phyloP scores from a whole-genome alignment of 1,140 invertebrate genomes.

The Zaprionus inermis region DNA sequence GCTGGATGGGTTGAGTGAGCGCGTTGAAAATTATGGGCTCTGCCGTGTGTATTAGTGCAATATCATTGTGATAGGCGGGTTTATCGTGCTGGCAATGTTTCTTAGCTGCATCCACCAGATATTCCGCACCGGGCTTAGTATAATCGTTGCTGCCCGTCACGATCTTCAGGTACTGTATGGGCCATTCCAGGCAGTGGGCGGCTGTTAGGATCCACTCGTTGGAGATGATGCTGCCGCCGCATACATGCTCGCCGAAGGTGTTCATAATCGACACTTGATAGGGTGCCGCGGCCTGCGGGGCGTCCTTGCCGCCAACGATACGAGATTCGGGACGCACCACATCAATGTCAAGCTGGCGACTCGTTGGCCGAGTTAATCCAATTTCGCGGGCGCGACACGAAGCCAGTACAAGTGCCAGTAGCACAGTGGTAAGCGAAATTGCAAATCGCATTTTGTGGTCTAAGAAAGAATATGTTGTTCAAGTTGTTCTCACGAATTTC shows the following conservation, averaged over 20 bases:
- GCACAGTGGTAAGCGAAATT: conserved; percentile 37
- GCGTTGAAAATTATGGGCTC: conserved; percentile 83
- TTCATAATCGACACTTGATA: conserved; percentile 84
- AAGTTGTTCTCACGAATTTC: conserved; percentile 45
- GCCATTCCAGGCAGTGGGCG: conserved; percentile 84
- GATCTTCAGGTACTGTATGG: conserved; percentile 67
- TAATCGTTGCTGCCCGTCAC: conserved; percentile 71
- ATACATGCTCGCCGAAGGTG: conserved; percentile 77
- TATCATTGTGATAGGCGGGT: conserved; percentile 84
- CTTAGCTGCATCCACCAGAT: conserved; percentile 57
- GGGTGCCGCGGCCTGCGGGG: conserved; percentile 78
- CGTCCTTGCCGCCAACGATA: conserved; percentile 84
- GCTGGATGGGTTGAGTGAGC: conserved; percentile 83
- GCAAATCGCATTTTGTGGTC: conserved; percentile 48
- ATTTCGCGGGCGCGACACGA: conserved; percentile 39
- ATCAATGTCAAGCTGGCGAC: conserved; percentile 42
- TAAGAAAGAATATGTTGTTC: not conserved
- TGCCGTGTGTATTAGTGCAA: conserved; percentile 84
- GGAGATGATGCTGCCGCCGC: conserved; percentile 84
- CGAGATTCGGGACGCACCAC: conserved; percentile 54
- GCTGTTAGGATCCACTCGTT: conserved; percentile 83
- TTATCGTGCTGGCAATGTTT: conserved; percentile 73
- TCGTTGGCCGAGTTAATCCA: conserved; percentile 10
- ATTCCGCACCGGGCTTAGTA: conserved; percentile 62
- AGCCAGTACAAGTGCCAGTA: conserved; percentile 4